Evolutionary conservation across 2,888 invertebrate genomes (phyloP), one percentile per base, ranked within the genome.

Genomic region (Prosapia bicincta): DNA sequence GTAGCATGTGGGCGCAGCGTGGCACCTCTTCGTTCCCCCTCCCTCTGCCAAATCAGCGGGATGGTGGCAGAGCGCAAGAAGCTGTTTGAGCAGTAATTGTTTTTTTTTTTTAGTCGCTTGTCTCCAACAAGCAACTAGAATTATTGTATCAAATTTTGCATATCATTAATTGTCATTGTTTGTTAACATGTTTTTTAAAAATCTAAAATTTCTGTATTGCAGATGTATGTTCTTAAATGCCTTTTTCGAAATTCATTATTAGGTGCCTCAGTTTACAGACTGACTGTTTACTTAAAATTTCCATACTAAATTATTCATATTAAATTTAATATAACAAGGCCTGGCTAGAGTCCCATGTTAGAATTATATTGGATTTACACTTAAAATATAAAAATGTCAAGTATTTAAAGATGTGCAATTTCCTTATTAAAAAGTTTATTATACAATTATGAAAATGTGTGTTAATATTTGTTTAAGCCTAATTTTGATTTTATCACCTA

Each of bases 31-130:
- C 80, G 78, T 78, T 81, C 82, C 77, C 82, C 82, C 79, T 80
- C 81, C 73, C 79, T 79, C 78, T 79, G 79, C 78, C 78, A 79
- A 28, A 88, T 89, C 82, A 88, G 87, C 85, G 92, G 92, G 85
- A 89, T 91, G 89, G 92, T 92, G 86, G 91, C 91, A 83, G 91
- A 91, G 86, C 88, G 90, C 83, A 89, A 90, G 86, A 90, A 90
- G 85, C 88, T 89, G 84, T 91, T 91, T 86, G 90, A 91, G 85
- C 86, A 76, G 66, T 32, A 68, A 20, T 66, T 15, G 54, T 28
- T 32, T n/a, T 30, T 30, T 9, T 6, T 5, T 30, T 26, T n/a
- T 38, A 23, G 15, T 38, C 24, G 24, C 43, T 67, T 26, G 26
- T 67, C 5, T 20, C 20, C 25, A 20, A 13, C 26, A 67, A 67